Evolutionary conservation across 1,140 invertebrate genomes (phyloP).

Genomic region (Conus betulinus): DNA sequence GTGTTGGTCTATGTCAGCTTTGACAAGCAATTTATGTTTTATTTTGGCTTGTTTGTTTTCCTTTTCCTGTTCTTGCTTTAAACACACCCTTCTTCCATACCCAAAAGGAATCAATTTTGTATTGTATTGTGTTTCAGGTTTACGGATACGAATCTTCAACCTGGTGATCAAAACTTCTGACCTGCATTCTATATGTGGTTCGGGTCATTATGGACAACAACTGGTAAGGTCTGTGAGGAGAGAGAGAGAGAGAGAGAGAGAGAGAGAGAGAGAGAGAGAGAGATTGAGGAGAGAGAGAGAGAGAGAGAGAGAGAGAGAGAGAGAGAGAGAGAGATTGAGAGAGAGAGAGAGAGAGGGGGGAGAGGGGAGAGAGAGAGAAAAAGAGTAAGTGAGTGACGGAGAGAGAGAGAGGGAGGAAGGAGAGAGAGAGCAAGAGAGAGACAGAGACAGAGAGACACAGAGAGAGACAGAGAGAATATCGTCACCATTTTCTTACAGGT

Average conservation of each 20-base stretch:
- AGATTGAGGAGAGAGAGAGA: too few species aligned
- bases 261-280: background rate
- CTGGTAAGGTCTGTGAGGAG: slow-evolving; percentile 44
- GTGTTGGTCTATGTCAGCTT: too few species aligned
- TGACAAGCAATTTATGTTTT: too few species aligned
- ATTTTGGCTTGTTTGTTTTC: too few species aligned
- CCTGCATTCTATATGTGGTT: slow-evolving; percentile 96
- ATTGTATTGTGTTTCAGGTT: slow-evolving; percentile 81
- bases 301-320: background rate
- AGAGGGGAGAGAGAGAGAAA: background rate
- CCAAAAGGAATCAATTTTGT: too few species aligned
- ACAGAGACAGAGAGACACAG: too few species aligned
- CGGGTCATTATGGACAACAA: slow-evolving; percentile 88
- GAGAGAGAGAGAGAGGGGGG: background rate
- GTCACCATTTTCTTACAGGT: too few species aligned
- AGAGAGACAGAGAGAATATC: too few species aligned
- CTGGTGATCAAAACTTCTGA: slow-evolving; percentile 97
- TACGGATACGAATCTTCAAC: slow-evolving; percentile 97
- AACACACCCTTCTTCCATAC: too few species aligned
- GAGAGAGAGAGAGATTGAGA: background rate
- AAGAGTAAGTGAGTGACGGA: background rate
- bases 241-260: background rate
- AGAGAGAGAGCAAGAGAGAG: too few species aligned
- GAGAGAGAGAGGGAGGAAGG: background rate
- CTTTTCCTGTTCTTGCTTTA: too few species aligned